Evolutionary conservation across 1,140 invertebrate genomes (phyloP), one percentile per base, ranked within the genome.

Genomic region (Pomacea maculata): DNA sequence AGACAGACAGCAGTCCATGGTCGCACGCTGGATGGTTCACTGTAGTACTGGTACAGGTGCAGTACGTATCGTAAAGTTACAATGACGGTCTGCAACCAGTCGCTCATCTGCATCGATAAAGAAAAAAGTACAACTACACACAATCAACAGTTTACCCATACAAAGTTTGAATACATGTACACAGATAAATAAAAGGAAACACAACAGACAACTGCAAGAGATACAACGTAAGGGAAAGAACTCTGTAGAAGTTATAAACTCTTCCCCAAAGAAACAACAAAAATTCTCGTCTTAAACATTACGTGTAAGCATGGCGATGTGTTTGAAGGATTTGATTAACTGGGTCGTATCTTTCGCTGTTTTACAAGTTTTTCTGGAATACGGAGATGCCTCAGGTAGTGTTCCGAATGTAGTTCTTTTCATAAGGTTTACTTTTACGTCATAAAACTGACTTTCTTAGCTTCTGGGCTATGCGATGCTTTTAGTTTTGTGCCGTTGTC

Each of bases 251-350:
- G 5, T 29, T 5, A 11, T 21, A 21, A 78, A 65, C 63, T 64
- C 75, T 78, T 45, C 34, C 2, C 64, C 11, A 5, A 54, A 21
- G 67, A 64, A 64, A 78, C 19, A 21, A 64, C 12, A 78, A 67
- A 45, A 7, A 21, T 17, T 54, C 25, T 45, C 0, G 19, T 76
- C 19, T 9, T 34, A 71, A 82, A 75, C 81, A 79, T 75, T 82
- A 82, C 81, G 81, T 82, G 81, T 78, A 78, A 73, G 76, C 81
- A 82, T 82, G 77, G 81, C 73, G 76, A 25, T 73, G 72, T 64
- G 11, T 61, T 17, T 75, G 25, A 82, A 65, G n/a, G 54, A 74
- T 63, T 7, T 65, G 21, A n/a, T 52, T 34, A 57, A 52, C 45
- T 52, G 52, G 29, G 29, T 52, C 64, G 11, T 79, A 75, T 75